Evolutionary conservation across 2,113 vertebrate genomes (phyloP).

Genomic region (Cygnus buccinator): DNA sequence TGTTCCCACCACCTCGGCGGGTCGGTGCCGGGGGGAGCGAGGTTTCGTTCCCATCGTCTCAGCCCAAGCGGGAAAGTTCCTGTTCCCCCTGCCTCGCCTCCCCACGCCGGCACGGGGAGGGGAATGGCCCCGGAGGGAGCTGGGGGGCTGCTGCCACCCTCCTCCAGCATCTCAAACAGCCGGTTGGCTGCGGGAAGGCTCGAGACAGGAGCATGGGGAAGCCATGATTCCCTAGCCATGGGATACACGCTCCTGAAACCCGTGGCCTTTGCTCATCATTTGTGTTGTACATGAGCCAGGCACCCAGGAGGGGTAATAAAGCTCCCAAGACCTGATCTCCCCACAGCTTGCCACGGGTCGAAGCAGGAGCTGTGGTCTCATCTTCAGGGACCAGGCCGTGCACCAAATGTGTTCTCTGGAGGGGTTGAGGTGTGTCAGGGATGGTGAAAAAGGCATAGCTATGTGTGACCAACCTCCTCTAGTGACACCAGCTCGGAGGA

Average conservation of each 20-base stretch:
- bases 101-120: not conserved
- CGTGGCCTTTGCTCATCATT: not conserved
- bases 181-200: fast-evolving
- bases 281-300: not conserved
- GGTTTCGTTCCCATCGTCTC: not conserved
- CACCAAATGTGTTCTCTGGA: not conserved
- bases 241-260: not conserved
- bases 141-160: not conserved
- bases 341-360: fast-evolving
- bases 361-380: not conserved
- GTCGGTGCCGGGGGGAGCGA: not conserved
- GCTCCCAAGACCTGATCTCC: not conserved
- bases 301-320: not conserved
- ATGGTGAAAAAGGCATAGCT: not conserved
- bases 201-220: not conserved
- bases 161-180: not conserved
- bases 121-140: not conserved
- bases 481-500: not conserved
- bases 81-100: not conserved
- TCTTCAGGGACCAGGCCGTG: not conserved
- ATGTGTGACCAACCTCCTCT: not conserved
- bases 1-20: conserved; percentile 13
- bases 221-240: not conserved
- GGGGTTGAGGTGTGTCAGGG: not conserved
- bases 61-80: conserved; percentile 3